Conservation (phyloP, 2,113 vertebrate species). For the Petrocephalus zakoni region DNA sequence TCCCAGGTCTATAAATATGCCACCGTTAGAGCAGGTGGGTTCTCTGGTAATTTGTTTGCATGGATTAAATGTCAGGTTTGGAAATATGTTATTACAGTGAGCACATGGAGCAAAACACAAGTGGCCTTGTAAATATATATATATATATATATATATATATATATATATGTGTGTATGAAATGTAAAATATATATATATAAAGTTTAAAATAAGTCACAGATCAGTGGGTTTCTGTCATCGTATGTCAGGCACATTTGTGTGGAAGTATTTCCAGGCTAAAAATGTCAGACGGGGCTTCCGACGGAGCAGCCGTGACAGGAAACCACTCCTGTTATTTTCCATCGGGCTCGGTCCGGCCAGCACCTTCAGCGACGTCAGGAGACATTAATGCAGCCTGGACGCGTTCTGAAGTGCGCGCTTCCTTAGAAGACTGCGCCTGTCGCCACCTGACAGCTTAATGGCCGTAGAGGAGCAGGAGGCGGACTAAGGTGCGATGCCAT, state of each 20-base stretch:
- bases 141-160: not conserved
- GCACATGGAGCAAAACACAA: slow-evolving; percentile 30
- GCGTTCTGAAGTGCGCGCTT: not conserved
- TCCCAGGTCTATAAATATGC: slow-evolving; percentile 26
- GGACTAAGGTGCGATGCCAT: too few relatives aligned
- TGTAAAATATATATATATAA: not conserved
- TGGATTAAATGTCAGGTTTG: slow-evolving; percentile 50
- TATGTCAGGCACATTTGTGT: slow-evolving; percentile 24
- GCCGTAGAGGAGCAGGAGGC: not conserved
- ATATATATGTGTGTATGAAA: too few relatives aligned
- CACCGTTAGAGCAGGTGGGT: slow-evolving; percentile 23
- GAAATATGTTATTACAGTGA: slow-evolving; percentile 44
- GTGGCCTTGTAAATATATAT: slow-evolving; percentile 25
- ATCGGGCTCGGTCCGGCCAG: slow-evolving; percentile 18
- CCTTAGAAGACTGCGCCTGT: slow-evolving; percentile 12
- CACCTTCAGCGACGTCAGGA: slow-evolving; percentile 30
- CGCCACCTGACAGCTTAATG: slow-evolving; percentile 20
- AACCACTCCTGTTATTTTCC: not conserved
- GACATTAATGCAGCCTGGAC: slow-evolving; percentile 33
- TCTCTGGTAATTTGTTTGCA: slow-evolving; percentile 48
- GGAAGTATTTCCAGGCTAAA: slow-evolving; percentile 19
- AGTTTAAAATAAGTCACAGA: slow-evolving; percentile 11
- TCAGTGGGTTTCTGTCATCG: slow-evolving; percentile 17
- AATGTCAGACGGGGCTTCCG: slow-evolving; percentile 23
- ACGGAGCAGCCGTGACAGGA: slow-evolving; percentile 14